Base-by-base conservation (phyloP, 1,140 invertebrate species). In the Bombus confusus region DNA sequence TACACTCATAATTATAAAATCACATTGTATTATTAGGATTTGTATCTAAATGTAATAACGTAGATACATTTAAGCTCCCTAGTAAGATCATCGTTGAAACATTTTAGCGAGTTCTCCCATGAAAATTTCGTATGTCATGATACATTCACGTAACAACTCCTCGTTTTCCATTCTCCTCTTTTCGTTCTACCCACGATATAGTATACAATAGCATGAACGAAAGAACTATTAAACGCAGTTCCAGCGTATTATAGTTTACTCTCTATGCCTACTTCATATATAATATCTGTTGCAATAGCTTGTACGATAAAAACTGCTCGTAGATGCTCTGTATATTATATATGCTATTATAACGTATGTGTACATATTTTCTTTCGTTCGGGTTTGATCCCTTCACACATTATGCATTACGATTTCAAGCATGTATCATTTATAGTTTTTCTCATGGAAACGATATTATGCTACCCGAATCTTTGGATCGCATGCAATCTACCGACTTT, bases 401-500 rank as follows among this genome's bases (percentile, higher is more conserved):
- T 34, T 15, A 52, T 41, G 66, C 25, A 83, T 43, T 10, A 87
- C 39, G 31, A 37, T 39, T 2, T 81, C 64, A 37, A 89, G 88
- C 91, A 91, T 90, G 90, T 47, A 59, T 9, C 5, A 28, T 69
- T 28, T 69, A 85, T 25, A 74, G 66, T 76, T 80, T 76, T 66
- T 34, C 72, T 81, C 57, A 31, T 13, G n/a, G 57, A 47, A 52
- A 85, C 57, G n/a, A 79, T 31, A 13, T 91, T 90, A 88, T 91
- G 87, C 91, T 93, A 87, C 82, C 77, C 39, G 86, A 91, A 90
- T 81, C 90, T 92, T 93, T 92, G 92, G 93, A 93, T 91, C 91
- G 94, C 94, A 95, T 95, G 94, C 85, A 94, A 95, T 95, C 94
- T 94, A 94, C 93, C 94, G 94, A 95, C 94, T 94, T 95, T 94